Evolutionary conservation across 2,113 vertebrate species (phyloP), one percentile per base, ranked within the genome.

Genomic region (Chloebia gouldiae): DNA sequence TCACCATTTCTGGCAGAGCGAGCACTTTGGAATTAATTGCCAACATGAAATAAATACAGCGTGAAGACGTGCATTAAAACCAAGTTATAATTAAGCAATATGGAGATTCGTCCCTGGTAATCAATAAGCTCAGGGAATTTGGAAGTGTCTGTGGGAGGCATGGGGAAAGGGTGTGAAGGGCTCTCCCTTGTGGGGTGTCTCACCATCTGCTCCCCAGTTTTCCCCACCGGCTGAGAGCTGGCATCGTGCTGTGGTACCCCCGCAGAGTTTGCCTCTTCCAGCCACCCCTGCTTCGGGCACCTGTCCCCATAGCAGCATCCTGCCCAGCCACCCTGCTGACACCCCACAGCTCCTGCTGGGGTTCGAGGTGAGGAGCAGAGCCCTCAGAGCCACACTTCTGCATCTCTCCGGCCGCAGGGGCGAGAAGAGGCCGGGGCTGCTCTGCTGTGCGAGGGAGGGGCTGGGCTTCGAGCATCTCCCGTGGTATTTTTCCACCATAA

Each of bases 341-440:
- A 13, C 7, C 14, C 30, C 24, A 1, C 7, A 17, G 22, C 8
- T 13, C 4, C 12, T 13, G 8, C 40, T 18, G 15, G n/a, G 31
- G 3, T 4, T 45, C 40, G 3, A 3, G 20, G 25, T 0, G 4
- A 28, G 28, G 17, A 65, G 45, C 10, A 3, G 83, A 84, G 72
- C 44, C n/a, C 51, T 22, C 1, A 1, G 25, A 45, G 25, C 6
- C 30, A 1, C 42, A 6, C 10, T 42, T 24, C 27, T 66, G 4
- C 2, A 1, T 15, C n/a, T 12, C 10, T 16, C 44, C 6, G n/a
- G 31, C 73, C 57, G 56, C 53, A 86, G 77, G 71, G 60, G 10
- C 0, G 0, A 57, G 59, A 8, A 24, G 71, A 18, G 15, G 39
- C 23, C 21, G 10, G 21, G 0, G 0, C 16, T 2, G 4, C 39